Base-by-base conservation (phyloP, 2,113 vertebrate genomes). In the Patagioenas fasciata region DNA sequence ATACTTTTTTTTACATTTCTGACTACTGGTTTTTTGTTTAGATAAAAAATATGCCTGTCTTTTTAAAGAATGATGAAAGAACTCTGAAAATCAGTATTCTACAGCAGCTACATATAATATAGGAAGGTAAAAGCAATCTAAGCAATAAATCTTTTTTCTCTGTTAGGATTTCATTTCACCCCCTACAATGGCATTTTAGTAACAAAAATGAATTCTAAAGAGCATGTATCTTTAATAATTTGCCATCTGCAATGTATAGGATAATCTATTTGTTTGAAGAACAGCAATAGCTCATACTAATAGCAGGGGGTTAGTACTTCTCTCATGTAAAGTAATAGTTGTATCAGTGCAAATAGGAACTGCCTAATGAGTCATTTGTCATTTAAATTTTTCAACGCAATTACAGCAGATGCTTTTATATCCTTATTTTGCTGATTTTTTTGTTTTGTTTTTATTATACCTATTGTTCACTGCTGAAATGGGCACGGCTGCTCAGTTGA, bases 341-440 rank as follows among this genome's bases (percentile, higher is more conserved):
- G 20, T 90, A 61, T 78, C 80, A 31, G 53, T 90, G 62, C 61
- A 93, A 93, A 73, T 78, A 81, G 51, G 65, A 88, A 91, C 62
- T 70, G 47, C 75, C 84, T 95, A 80, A 92, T 89, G 85, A 90
- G 44, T 95, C 82, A 91, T 95, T 95, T 93, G 67, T 94, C 74
- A 42, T 87, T 85, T 85, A 80, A 78, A 57, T 85, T 79, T 86
- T 88, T 83, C 40, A 73, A 8, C 0, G 0, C 69, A 61, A n/a
- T 85, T 87, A 48, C 36, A 90, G 47, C 80, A 82, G 77, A 80
- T 84, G 72, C 65, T 93, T 89, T 93, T 79, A 38, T 88, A 48
- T 71, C 36, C 64, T 94, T 84, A 78, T 85, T 91, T 85, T 96
- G 31, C 48, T 80, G 10, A 42, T 77, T 23, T 18, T 24, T 72